Conservation (phyloP, 2,113 vertebrate species). For the Notiomystis cincta region DNA sequence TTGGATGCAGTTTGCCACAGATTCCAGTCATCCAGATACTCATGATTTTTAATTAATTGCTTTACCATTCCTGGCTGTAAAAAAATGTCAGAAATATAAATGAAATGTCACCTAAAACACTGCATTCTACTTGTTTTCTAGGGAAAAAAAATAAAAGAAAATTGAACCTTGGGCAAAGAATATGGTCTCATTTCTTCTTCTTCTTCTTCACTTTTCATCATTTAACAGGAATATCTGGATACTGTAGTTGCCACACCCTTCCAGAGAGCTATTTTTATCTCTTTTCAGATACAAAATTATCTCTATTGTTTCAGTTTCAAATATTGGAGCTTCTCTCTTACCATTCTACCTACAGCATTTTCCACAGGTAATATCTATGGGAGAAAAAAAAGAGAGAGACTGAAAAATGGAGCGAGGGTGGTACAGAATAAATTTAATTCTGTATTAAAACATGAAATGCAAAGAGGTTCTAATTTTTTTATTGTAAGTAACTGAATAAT, state of each 20-base stretch:
- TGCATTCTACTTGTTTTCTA: background rate
- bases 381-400: background rate
- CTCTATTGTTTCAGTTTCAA: background rate
- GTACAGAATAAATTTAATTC: background rate
- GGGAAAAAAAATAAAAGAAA: background rate
- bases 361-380: background rate
- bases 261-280: background rate
- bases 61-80: background rate
- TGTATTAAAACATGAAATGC: background rate
- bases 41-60: slow-evolving; percentile 18
- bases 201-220: too few species aligned
- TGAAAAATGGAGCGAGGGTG: background rate
- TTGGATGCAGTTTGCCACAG: background rate
- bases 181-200: background rate
- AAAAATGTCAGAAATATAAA: slow-evolving; percentile 19
- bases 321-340: background rate
- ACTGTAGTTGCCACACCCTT: background rate
- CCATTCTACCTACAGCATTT: background rate
- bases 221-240: background rate
- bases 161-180: background rate
- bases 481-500: background rate
- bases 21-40: background rate
- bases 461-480: background rate
- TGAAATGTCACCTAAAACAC: background rate
- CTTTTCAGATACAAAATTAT: background rate